phyloP scores from a whole-genome alignment of 2,113 vertebrate species.

The Alligator mississippiensis region DNA sequence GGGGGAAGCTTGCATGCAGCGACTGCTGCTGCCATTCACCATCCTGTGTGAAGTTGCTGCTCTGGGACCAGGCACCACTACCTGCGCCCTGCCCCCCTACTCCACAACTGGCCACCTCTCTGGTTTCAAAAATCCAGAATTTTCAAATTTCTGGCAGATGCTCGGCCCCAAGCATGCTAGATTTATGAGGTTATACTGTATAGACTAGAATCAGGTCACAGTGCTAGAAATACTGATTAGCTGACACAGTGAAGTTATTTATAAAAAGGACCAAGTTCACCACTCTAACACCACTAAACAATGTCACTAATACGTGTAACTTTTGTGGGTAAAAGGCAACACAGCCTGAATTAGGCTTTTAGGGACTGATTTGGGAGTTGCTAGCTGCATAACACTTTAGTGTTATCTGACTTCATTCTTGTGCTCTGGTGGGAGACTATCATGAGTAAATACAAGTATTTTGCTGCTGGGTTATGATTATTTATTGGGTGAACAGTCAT shows the following conservation, averaged over 20 bases:
- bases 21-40: too few species aligned
- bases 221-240: not conserved
- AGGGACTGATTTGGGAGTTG: not conserved
- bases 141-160: too few species aligned
- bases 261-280: not conserved
- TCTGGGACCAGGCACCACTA: too few species aligned
- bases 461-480: slow-evolving; percentile 19
- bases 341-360: not conserved
- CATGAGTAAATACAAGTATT: not conserved
- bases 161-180: too few species aligned
- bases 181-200: not conserved
- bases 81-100: too few species aligned
- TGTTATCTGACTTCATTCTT: not conserved
- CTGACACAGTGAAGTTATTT: not conserved
- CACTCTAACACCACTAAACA: not conserved
- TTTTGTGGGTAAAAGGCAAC: not conserved
- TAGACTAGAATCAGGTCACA: not conserved
- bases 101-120: too few species aligned
- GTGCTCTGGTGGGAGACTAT: not conserved
- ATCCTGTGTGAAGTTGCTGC: too few species aligned
- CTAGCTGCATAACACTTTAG: not conserved
- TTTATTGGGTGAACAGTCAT: slow-evolving; percentile 26
- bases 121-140: too few species aligned
- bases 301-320: not conserved
- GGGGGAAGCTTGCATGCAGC: too few species aligned